Percentiles rank a stretch among this genome's conserved stretches.
These are phyloP conservation scores for Motacilla tschutschensis DNA, from an alignment of 2,113 vertebrate genomes.

Conservation along the genomic window DNA sequence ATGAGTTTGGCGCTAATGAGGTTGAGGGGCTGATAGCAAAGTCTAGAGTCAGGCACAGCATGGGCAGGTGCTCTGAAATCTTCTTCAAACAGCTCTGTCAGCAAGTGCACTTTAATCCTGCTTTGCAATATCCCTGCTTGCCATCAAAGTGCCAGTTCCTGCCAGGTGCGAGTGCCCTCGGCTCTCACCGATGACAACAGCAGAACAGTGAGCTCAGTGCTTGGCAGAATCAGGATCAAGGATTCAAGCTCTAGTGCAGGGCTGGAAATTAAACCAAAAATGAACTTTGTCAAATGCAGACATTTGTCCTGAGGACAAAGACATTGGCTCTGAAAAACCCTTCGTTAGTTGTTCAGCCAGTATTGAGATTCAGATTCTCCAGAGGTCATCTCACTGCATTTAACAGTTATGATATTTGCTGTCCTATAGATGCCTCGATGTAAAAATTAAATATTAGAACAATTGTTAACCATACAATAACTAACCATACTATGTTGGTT, in stretches of 20 bases:
- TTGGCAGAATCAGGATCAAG: conserved; percentile 14
- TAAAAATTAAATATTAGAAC: background rate
- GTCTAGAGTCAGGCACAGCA: conserved; percentile 23
- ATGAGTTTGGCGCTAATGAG: conserved; percentile 34
- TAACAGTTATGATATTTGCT: background rate
- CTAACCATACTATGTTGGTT: background rate
- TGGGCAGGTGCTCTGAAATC: conserved; percentile 49
- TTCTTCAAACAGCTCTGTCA: conserved; percentile 45
- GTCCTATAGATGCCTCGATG: background rate
- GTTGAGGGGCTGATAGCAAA: conserved; percentile 24
- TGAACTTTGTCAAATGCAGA: background rate
- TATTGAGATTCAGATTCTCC: background rate
- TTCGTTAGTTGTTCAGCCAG: background rate
- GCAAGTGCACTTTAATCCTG: conserved; percentile 49
- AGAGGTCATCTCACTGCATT: background rate
- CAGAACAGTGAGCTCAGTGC: background rate
- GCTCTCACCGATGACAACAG: conserved; percentile 10
- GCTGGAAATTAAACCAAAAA: background rate
- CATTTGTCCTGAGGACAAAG: conserved; percentile 6
- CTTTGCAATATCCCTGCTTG: conserved; percentile 30
- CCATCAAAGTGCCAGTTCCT: conserved; percentile 36
- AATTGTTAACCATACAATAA: background rate
- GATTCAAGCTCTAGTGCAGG: background rate
- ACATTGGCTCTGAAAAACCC: background rate
- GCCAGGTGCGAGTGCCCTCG: conserved; percentile 47